A percentile compares a stretch with the other conserved stretches of the same genome.
phyloP scores from a whole-genome alignment of 2,113 vertebrate genomes.

The Vicugna pacos region DNA sequence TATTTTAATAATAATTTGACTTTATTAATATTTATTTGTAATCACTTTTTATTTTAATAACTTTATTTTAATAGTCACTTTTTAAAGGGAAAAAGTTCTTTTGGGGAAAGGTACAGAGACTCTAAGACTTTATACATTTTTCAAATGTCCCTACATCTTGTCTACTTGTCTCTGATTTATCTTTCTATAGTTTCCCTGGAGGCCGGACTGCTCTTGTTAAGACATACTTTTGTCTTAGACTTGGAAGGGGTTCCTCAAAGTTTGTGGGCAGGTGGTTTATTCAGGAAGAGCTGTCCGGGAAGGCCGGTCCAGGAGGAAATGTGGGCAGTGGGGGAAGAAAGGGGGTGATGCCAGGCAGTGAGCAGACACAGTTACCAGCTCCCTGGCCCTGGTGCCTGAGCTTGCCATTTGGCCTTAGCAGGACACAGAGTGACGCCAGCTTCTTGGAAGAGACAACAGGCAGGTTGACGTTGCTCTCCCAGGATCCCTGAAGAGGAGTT shows the following conservation, averaged over 20 bases:
- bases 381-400: accelerated
- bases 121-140: accelerated
- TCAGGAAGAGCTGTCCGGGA: neutral
- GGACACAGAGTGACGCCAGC: accelerated
- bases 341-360: accelerated
- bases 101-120: neutral
- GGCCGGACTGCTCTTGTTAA: accelerated
- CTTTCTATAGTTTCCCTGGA: neutral
- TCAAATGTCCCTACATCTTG: accelerated
- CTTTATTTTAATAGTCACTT: neutral
- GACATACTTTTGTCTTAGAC: neutral
- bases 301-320: too few relatives aligned
- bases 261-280: neutral
- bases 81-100: neutral
- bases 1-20: neutral
- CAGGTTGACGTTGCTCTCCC: accelerated
- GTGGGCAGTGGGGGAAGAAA: neutral
- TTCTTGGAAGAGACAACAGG: neutral
- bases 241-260: neutral
- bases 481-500: accelerated
- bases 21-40: too few relatives aligned
- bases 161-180: accelerated
- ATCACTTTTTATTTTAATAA: neutral
- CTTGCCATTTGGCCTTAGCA: neutral
- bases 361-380: accelerated